Evolutionary conservation across 1,140 invertebrate species (phyloP), one percentile per base, ranked within the genome.

Genomic region (Grapholita molesta): DNA sequence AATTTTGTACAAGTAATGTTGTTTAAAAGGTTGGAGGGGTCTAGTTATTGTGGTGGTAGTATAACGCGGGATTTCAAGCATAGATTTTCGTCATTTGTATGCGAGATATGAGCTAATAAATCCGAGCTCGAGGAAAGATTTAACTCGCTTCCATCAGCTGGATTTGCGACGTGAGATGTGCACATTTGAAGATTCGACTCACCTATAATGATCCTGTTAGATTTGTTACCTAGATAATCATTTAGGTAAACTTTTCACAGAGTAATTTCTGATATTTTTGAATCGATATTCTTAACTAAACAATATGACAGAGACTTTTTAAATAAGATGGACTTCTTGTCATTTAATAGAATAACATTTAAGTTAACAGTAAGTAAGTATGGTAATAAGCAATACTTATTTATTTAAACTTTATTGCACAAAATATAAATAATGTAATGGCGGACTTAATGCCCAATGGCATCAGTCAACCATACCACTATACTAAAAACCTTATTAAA

Each of bases 51-150:
- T 61, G 55, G 55, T 28, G 24, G 6, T n/a, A n/a, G 12, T 21
- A 18, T 30, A 61, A 18, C 55, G 55, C 55, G 25, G 55, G 55
- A 61, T 61, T 61, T 61, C 55, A 28, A 61, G 55, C 55, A 61
- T 61, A 61, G 55, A 61, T 61, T 61, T 61, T 61, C 55, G 55
- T 61, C 55, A 61, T 61, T 61, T 61, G 55, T 61, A 61, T 61
- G 55, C 55, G 25, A 61, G 55, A 61, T 61, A 61, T 21, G 55
- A 61, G 55, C 25, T 61, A 61, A 61, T 61, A 61, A 61, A 61
- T 61, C 55, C 24, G 8, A n/a, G 3, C 12, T 61, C 25, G 53
- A 25, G 55, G 55, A 61, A 61, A 61, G 55, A 61, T 61, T 61
- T 61, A 15, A 30, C 28, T 30, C 25, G 25, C 55, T 32, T 61